Base-by-base conservation (phyloP, 2,888 invertebrate genomes). In the Polydrusus tereticollis region DNA sequence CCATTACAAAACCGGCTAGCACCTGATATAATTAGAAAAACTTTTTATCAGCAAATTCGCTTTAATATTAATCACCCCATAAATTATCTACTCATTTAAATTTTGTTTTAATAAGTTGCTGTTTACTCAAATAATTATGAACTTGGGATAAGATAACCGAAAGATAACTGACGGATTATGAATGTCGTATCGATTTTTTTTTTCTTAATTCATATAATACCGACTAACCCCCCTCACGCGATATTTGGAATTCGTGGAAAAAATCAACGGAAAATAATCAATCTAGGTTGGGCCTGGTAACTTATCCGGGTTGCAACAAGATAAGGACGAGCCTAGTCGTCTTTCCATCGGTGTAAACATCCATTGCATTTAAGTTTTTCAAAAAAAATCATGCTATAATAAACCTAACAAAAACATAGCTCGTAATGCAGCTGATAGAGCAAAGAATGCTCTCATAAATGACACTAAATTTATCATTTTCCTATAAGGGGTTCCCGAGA, bases 91-190 rank as follows among this genome's bases (percentile, higher is more conserved):
- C 41, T 7, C 16, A 41, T 45, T 55, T 58, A 38, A 55, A 59
- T 59, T n/a, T 38, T 59, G 58, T 59, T 59, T 59, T 43, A 20
- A 59, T 38, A 20, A 59, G 59, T 59, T 38, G 38, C 21, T 59
- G 43, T 59, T 59, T 59, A 10, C 43, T 59, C 23, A 43, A 59
- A 59, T 23, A 33, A 65, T 41, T 65, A 38, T 16, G 41, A 41
- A 12, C 65, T 23, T 18, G 29, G 65, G 65, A 65, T 65, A 65
- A 65, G 65, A 65, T 65, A 65, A 65, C 43, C 12, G 18, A 2
- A 55, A 65, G 65, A 65, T 65, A 65, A 65, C 41, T 12, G 33
- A 14, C 4, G 41, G 57, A 65, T 65, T 52, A 65, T 65, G 57
- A 65, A 65, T 26, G 41, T 43, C 38, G 52, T 64, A 64, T 52